phyloP scores from a whole-genome alignment of 2,888 invertebrate species.

The Malthinus seriepunctatus region DNA sequence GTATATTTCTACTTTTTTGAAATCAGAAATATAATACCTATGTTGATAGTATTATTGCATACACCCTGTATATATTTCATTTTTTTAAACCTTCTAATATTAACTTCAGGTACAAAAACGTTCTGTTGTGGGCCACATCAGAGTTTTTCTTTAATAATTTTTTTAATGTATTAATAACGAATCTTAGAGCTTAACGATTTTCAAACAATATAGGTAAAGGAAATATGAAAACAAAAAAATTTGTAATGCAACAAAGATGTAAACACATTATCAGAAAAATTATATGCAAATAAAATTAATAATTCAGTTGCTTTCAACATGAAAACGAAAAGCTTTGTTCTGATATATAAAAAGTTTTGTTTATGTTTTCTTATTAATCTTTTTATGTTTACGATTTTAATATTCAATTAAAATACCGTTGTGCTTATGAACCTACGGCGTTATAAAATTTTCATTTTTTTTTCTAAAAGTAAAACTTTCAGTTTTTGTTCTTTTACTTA shows the following conservation, averaged over 20 bases:
- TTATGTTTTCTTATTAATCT: constrained; percentile 4
- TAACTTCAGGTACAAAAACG: too few relatives aligned
- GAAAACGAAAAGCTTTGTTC: constrained; percentile 24
- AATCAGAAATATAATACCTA: too few relatives aligned
- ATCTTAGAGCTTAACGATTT: constrained; percentile 23
- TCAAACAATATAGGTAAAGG: constrained; percentile 16
- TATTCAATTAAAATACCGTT: neutral
- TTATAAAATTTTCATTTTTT: too few relatives aligned
- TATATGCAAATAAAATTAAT: constrained; percentile 27
- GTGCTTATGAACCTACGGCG: too few relatives aligned
- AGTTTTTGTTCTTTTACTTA: too few relatives aligned
- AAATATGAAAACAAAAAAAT: constrained; percentile 16
- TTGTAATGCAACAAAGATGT: constrained; percentile 18
- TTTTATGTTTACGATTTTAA: neutral
- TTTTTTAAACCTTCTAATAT: too few relatives aligned
- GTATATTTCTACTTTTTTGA: too few relatives aligned
- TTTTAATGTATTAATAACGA: constrained; percentile 1
- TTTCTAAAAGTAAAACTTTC: too few relatives aligned
- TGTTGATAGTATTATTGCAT: too few relatives aligned
- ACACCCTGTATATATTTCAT: too few relatives aligned
- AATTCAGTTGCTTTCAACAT: constrained; percentile 29
- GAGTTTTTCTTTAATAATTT: neutral
- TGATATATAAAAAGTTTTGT: constrained; percentile 10
- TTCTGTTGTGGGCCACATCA: too few relatives aligned
- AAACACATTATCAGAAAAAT: constrained; percentile 28